These are phyloP conservation scores for Netelia virgata DNA, from an alignment of 2,888 invertebrate species.

Conservation along the genomic window DNA sequence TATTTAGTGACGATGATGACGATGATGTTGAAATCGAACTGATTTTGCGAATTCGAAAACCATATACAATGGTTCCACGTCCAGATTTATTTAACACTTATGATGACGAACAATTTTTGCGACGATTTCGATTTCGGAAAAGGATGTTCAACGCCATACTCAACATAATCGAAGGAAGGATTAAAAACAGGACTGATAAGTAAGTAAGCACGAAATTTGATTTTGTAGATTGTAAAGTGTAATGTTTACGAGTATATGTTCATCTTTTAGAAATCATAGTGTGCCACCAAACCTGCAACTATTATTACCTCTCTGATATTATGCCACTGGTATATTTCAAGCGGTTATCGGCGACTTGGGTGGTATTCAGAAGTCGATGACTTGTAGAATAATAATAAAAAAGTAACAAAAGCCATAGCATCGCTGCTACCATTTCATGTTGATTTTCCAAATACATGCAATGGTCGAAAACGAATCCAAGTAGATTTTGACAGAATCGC, in stretches of 20 bases:
- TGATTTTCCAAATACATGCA: too few species aligned
- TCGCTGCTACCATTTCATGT: too few species aligned
- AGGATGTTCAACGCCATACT: conserved; percentile 11
- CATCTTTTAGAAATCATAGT: neutral
- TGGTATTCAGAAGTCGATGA: neutral
- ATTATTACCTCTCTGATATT: conserved; percentile 41
- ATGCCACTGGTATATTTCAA: conserved; percentile 48
- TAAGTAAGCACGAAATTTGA: too few species aligned
- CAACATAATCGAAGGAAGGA: conserved; percentile 15
- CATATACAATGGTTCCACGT: conserved; percentile 17
- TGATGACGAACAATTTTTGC: conserved; percentile 12
- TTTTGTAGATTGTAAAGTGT: neutral
- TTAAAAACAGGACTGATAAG: conserved; percentile 15
- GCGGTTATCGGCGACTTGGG: neutral
- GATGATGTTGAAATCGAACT: neutral
- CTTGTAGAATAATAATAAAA: conserved; percentile 25
- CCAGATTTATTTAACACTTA: conserved; percentile 23
- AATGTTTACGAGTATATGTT: too few species aligned
- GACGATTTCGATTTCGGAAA: conserved; percentile 27
- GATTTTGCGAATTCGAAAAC: neutral
- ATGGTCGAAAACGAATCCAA: neutral
- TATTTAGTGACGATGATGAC: too few species aligned
- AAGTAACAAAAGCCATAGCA: too few species aligned
- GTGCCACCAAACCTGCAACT: too few species aligned
- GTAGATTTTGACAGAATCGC: conserved; percentile 54